These are phyloP conservation scores for Crypturellus undulatus DNA, from an alignment of 2,113 vertebrate species.

Conservation along the genomic window DNA sequence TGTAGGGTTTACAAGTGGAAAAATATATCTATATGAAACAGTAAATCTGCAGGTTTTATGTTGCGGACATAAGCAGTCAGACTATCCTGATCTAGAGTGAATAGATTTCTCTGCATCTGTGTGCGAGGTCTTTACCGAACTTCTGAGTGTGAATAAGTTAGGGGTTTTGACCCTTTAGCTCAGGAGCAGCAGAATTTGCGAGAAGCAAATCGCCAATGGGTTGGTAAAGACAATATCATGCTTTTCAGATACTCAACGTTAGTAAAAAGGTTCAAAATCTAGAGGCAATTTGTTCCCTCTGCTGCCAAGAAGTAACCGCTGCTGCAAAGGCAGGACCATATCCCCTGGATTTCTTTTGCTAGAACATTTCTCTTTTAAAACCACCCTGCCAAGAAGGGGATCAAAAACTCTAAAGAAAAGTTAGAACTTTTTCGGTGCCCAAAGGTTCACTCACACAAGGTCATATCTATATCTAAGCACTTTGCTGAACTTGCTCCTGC, in stretches of 20 bases:
- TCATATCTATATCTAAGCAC: neutral
- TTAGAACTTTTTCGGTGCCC: neutral
- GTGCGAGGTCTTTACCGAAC: neutral
- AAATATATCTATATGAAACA: neutral
- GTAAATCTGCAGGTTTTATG: neutral
- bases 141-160: neutral
- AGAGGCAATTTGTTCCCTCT: neutral
- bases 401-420: neutral
- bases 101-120: neutral
- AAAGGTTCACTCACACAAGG: slow-evolving; percentile 9
- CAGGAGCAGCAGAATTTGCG: neutral
- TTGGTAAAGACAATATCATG: neutral
- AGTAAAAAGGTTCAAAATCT: neutral
- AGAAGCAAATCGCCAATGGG: neutral
- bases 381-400: neutral
- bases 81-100: neutral
- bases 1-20: neutral
- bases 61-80: neutral
- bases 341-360: neutral
- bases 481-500: slow-evolving; percentile 20
- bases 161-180: neutral
- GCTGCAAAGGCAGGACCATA: neutral
- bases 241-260: neutral
- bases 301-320: neutral
- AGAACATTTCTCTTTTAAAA: neutral